These are phyloP conservation scores for Eledona agricola DNA, from an alignment of 2,888 invertebrate species.

Conservation along the genomic window DNA sequence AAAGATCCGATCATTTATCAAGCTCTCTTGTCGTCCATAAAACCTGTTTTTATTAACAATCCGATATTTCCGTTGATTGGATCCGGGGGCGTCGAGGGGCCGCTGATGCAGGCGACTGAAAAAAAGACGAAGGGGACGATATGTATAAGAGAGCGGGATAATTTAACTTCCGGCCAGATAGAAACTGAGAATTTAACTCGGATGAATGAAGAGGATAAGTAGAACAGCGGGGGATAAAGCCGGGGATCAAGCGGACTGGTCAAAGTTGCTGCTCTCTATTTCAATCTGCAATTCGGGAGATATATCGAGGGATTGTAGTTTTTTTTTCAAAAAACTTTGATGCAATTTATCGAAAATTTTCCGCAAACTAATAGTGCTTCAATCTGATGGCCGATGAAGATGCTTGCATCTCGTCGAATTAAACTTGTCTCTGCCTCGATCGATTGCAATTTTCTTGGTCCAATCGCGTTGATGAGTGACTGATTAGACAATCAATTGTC, in stretches of 20 bases:
- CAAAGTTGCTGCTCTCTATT: slow-evolving; percentile 55
- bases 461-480: too few species aligned
- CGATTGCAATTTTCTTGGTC: too few species aligned
- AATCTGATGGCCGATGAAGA: too few species aligned
- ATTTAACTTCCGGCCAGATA: slow-evolving; percentile 43
- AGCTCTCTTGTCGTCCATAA: slow-evolving; percentile 46
- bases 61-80: slow-evolving; percentile 36
- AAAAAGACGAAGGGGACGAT: slow-evolving; percentile 38
- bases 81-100: slow-evolving; percentile 26
- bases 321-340: too few species aligned
- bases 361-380: too few species aligned
- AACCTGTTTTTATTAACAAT: slow-evolving; percentile 54
- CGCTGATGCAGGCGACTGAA: too few species aligned
- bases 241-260: slow-evolving; percentile 52
- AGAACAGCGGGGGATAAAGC: slow-evolving; percentile 51
- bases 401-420: too few species aligned
- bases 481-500: too few species aligned
- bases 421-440: too few species aligned
- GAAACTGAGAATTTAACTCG: slow-evolving; percentile 51
- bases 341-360: too few species aligned
- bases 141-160: slow-evolving; percentile 42
- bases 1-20: slow-evolving; percentile 57
- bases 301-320: slow-evolving; percentile 55
- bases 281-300: slow-evolving; percentile 55
- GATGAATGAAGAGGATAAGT: slow-evolving; percentile 56